Evolutionary conservation across 1,140 invertebrate species (phyloP), one percentile per base, ranked within the genome.

Genomic region (Hyles euphorbiae): DNA sequence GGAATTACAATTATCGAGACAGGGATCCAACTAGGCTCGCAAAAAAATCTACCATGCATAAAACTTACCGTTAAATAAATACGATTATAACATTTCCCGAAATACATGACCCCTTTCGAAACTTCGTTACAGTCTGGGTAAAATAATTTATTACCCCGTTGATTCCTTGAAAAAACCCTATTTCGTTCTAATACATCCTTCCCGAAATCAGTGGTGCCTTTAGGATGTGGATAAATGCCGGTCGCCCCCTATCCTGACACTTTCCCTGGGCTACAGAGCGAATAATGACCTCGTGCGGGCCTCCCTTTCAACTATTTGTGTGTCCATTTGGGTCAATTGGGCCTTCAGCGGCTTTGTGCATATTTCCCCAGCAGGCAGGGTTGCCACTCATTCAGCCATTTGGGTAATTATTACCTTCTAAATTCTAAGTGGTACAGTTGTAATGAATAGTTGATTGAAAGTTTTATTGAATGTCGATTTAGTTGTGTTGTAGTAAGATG

Each of bases 291-390:
- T 76, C 74, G 74, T 77, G 54, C 57, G 70, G 71, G 67, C 65
- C 70, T 78, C 57, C 67, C 70, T 76, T 81, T 85, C 74, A 81
- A 78, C 84, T 87, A 83, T 87, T 87, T 78, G 76, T 82, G 70
- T 80, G 79, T 73, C 81, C 79, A 86, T 88, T 86, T 83, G 75
- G 85, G 83, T 86, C 83, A 78, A 86, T 86, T 83, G 84, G 74
- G 67, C 72, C 71, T 82, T 69, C 67, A 70, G 70, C 63, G 63
- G 73, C 76, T 83, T 73, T 76, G 71, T 81, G 74, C 76, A 82
- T 78, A 76, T 78, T 79, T 70, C 70, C 68, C 53, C 65, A 44
- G 5, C n/a, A n/a, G 12, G 8, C 40, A 54, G 53, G 53, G 53
- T 32, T 54, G 53, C 6, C 36, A 8, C 5, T 40, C 8, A 40